These are phyloP conservation scores for Paralichthys olivaceus DNA, from an alignment of 2,113 vertebrate genomes.

Conservation along the genomic window DNA sequence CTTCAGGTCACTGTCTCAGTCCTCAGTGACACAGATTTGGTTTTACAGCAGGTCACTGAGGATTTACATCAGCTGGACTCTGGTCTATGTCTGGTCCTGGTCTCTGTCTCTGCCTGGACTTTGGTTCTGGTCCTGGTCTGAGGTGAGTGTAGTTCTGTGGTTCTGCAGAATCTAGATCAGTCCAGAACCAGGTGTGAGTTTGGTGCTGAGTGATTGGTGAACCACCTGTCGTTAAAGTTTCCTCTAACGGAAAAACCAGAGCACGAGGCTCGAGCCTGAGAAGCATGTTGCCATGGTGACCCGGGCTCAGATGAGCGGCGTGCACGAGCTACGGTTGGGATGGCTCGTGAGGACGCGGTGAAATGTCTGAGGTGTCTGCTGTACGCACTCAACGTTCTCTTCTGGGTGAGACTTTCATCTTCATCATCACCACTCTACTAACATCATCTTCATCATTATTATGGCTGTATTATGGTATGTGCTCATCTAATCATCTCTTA, in stretches of 20 bases:
- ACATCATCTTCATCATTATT: not conserved
- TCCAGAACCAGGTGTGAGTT: not conserved
- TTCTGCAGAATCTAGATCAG: not conserved
- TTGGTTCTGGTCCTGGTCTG: not conserved
- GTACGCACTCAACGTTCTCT: conserved; percentile 94
- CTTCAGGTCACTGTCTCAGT: too few relatives aligned
- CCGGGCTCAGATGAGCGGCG: conserved; percentile 80
- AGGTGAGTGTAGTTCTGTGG: not conserved
- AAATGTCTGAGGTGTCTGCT: conserved; percentile 94
- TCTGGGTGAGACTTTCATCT: conserved; percentile 89
- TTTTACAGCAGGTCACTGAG: not conserved
- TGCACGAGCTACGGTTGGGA: conserved; percentile 73
- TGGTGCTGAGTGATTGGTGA: conserved; percentile 34
- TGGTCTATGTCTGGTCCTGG: too few relatives aligned
- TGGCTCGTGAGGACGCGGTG: conserved; percentile 98
- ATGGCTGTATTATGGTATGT: too few relatives aligned
- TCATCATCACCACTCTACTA: not conserved
- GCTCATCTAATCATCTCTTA: too few relatives aligned
- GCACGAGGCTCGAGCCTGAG: not conserved
- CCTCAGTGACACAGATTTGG: too few relatives aligned
- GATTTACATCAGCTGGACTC: not conserved
- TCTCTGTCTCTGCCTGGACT: not conserved
- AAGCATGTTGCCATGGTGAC: conserved; percentile 56
- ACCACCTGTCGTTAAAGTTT: conserved; percentile 72
- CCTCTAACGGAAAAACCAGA: conserved; percentile 47